Evolutionary conservation across 2,113 vertebrate species (phyloP).

Genomic region (Sebastes schlegelii): DNA sequence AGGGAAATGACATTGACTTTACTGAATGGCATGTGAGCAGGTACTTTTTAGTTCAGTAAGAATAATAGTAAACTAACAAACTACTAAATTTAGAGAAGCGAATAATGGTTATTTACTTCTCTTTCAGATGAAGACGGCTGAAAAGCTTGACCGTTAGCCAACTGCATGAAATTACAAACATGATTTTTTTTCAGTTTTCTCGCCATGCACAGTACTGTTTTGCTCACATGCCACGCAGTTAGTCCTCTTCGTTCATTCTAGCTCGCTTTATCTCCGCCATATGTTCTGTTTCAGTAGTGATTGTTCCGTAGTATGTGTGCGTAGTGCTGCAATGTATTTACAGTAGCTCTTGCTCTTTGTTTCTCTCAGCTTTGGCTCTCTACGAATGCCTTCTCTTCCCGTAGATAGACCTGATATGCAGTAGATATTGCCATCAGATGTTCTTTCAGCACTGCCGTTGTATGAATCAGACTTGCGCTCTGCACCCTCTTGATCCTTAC

Average conservation of each 20-base stretch:
- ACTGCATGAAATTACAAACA: neutral
- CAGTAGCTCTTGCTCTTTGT: constrained; percentile 36
- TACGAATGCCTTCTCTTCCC: constrained; percentile 38
- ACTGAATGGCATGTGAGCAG: constrained; percentile 15
- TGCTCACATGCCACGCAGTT: constrained; percentile 13
- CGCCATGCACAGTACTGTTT: neutral
- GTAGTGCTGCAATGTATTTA: constrained; percentile 42
- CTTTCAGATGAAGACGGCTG: neutral
- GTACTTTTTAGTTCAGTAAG: neutral
- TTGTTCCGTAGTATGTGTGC: constrained; percentile 42
- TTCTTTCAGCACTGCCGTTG: constrained; percentile 9
- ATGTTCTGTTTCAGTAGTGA: constrained; percentile 21
- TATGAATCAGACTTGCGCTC: constrained; percentile 42
- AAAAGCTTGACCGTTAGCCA: neutral
- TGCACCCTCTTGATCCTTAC: constrained; percentile 36
- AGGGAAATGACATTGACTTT: neutral
- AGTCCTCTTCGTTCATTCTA: neutral
- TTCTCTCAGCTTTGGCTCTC: constrained; percentile 46
- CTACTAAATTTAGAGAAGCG: neutral
- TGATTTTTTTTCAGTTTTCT: neutral
- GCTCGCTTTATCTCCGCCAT: neutral
- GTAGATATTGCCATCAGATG: constrained; percentile 22
- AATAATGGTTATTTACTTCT: neutral
- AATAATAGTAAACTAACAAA: neutral
- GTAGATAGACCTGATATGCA: constrained; percentile 13